Conservation (phyloP, 2,888 invertebrate species). For the Arenicola marina region DNA sequence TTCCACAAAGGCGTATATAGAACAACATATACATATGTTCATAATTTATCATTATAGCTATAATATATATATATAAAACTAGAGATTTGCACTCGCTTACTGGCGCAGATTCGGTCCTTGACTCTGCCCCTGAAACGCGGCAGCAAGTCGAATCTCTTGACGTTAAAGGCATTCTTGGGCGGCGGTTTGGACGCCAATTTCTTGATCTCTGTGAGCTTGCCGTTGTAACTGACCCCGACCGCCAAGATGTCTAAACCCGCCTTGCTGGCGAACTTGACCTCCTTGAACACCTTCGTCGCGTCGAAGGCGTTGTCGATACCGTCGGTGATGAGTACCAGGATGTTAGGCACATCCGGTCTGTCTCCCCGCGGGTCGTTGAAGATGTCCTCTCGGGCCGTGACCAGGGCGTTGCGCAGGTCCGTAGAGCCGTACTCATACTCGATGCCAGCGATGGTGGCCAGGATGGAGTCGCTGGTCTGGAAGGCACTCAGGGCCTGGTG, state of each 20-base stretch:
- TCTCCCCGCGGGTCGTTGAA: conserved; percentile 27
- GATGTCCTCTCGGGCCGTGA: conserved; percentile 11
- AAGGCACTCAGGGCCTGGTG: conserved; percentile 17
- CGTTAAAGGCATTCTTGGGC: not conserved
- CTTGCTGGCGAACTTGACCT: not conserved
- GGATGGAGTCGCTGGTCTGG: conserved; percentile 2
- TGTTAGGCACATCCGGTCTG: conserved; percentile 34
- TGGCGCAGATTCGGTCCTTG: not conserved
- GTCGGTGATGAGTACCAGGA: conserved; percentile 40
- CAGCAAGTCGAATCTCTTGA: conserved; percentile 1
- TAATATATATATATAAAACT: too few species aligned
- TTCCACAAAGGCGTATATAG: too few species aligned
- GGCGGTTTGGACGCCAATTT: conserved; percentile 4
- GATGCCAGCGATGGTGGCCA: conserved; percentile 5
- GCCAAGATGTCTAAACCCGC: conserved; percentile 2
- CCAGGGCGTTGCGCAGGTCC: conserved; percentile 4
- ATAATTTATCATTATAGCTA: too few species aligned
- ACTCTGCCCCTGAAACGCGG: not conserved
- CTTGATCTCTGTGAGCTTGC: conserved; percentile 2
- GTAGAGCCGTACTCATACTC: conserved; percentile 5
- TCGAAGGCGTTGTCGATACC: conserved; percentile 22
- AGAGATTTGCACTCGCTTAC: not conserved
- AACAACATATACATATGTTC: too few species aligned
- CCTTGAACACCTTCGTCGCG: not conserved
- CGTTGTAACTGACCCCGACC: conserved; percentile 4